Percentiles rank a stretch among this genome's conserved stretches.
These are phyloP conservation scores for Geopemphigus sp. DNA, from an alignment of 1,140 invertebrate species.

Conservation along the genomic window DNA sequence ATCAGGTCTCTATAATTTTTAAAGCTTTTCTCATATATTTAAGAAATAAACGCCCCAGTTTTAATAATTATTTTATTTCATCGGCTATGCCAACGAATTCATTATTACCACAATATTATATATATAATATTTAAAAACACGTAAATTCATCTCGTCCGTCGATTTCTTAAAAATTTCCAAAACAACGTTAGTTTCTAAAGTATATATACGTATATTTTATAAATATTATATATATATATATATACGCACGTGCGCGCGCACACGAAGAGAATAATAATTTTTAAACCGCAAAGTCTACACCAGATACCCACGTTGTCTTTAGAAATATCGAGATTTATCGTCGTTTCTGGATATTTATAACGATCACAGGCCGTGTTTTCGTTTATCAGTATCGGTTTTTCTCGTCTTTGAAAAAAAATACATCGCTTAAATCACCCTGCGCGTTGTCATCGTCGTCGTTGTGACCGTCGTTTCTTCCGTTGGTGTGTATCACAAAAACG, in stretches of 20 bases:
- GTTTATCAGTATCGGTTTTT: not conserved
- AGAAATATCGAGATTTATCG: slow-evolving; percentile 3
- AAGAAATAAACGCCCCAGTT: no score
- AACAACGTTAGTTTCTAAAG: not conserved
- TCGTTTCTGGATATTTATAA: not conserved
- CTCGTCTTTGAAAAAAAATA: not conserved
- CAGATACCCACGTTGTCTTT: not conserved
- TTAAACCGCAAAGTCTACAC: not conserved
- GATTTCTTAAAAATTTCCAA: not conserved
- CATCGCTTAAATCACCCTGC: not conserved
- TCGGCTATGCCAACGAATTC: no score
- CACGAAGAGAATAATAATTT: not conserved
- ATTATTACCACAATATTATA: not conserved
- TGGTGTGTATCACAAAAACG: slow-evolving; percentile 13
- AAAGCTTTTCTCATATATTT: no score
- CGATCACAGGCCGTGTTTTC: not conserved
- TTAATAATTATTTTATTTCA: no score
- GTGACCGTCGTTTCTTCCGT: no score
- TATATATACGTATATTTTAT: no score
- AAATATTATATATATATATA: no score
- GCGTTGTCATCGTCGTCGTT: no score
- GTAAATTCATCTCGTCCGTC: no score
- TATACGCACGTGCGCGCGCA: no score
- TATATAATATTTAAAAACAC: no score
- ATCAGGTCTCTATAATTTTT: no score